Base-by-base conservation (phyloP, 2,888 invertebrate species). In the Acanthosepion lycidas region DNA sequence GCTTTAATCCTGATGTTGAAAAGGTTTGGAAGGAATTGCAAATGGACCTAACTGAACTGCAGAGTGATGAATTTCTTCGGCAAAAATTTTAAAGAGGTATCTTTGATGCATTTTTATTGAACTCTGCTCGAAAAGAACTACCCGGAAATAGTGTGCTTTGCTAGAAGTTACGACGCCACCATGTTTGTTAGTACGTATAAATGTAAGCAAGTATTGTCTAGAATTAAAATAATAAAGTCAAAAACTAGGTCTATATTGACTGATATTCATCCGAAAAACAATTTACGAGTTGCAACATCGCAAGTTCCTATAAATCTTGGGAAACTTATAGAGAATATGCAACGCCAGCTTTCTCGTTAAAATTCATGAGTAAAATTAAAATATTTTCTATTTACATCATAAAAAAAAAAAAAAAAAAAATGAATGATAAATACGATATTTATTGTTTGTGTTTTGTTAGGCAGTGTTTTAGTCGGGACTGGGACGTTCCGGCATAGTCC, bases 81-180 rank as follows among this genome's bases (percentile, higher is more conserved):
- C 92, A 92, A 92, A 92, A 92, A 92, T 42, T 92, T 92, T 92
- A 42, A 92, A n/a, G 92, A 92, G 1, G 23, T 18, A 48, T 92
- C 92, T n/a, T 92, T 92, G 8, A 42, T 92, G 18, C 1, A 92
- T 9, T 92, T 92, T 42, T 6, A 92, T 92, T 3, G 9, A 42
- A 48, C 92, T n/a, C 92, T 92, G 6, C 20, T 6, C 15, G 26
- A 48, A 92, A 15, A 92, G n/a, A 15, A 49, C 92, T 42, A 92
- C 8, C 23, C 28, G 6, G 3, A 49, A 0, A 33, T 15, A 42
- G 2, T 42, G 42, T 48, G 9, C 42, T 92, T 49, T n/a, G 49
- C 92, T 92, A 92, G 48, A 92, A 51, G 49, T 0, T 49, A 92
- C n/a, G 42, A 92, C n/a, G 42, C 92, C 92, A 0, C 92, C 42